phyloP scores from a whole-genome alignment of 2,888 invertebrate species.

The Empis stercorea region DNA sequence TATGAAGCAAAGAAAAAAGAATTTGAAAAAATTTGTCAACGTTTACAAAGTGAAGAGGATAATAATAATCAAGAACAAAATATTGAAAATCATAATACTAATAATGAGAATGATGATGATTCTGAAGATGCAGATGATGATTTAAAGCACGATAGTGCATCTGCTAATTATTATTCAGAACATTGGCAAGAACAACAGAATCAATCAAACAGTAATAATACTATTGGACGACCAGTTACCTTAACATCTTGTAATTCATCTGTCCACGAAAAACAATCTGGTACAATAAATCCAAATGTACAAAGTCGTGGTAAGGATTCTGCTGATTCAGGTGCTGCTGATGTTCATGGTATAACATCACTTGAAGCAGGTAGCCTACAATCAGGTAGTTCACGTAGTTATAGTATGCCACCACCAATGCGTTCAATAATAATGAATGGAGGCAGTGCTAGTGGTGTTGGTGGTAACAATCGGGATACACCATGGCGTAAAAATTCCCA shows the following conservation, averaged over 20 bases:
- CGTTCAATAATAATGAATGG: constrained; percentile 17
- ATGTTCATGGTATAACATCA: constrained; percentile 24
- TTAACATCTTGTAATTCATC: constrained; percentile 14
- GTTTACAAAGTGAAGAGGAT: constrained; percentile 19
- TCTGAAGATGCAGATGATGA: constrained; percentile 23
- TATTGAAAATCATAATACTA: constrained; percentile 17
- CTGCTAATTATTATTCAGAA: constrained; percentile 4
- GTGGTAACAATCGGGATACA: constrained; percentile 15
- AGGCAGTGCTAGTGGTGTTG: no score
- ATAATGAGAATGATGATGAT: constrained; percentile 28
- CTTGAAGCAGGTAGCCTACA: constrained; percentile 31
- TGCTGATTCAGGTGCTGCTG: constrained; percentile 22
- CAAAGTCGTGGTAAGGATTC: constrained; percentile 22
- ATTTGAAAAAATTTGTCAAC: constrained; percentile 24
- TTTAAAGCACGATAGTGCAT: not conserved
- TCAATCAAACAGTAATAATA: not conserved
- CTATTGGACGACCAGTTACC: not conserved
- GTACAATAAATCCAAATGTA: constrained; percentile 12
- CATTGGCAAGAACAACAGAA: constrained; percentile 6
- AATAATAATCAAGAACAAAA: constrained; percentile 3
- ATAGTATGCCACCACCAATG: constrained; percentile 35
- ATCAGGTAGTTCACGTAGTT: constrained; percentile 32
- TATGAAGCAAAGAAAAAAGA: constrained; percentile 32
- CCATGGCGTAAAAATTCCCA: constrained; percentile 26
- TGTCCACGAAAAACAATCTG: constrained; percentile 7